phyloP scores from a whole-genome alignment of 2,797 vertebrate genomes.

The Peromyscus nudipes region DNA sequence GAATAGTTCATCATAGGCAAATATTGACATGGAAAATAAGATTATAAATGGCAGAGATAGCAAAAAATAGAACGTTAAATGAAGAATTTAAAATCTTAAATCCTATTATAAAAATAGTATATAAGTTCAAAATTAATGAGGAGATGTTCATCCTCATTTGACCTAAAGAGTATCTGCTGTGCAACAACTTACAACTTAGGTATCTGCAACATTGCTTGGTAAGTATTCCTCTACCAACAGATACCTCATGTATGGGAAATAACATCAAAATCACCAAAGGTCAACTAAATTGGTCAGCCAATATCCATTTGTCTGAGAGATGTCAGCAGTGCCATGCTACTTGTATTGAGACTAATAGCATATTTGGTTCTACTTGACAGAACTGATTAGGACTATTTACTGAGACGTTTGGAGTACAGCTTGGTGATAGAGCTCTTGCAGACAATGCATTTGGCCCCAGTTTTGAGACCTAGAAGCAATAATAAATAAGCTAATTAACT shows the following conservation, averaged over 20 bases:
- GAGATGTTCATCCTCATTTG: background rate
- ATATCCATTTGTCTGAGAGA: background rate
- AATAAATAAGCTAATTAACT: background rate
- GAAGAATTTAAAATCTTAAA: constrained; percentile 34
- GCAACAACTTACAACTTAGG: background rate
- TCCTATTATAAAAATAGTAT: background rate
- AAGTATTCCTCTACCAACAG: background rate
- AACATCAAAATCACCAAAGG: background rate
- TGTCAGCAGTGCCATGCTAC: background rate
- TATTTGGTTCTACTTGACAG: background rate
- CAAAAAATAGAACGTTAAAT: constrained; percentile 28
- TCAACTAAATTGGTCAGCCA: background rate
- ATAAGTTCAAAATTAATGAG: constrained; percentile 2
- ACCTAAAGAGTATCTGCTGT: background rate
- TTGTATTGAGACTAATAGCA: background rate
- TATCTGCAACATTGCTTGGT: background rate
- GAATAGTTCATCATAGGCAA: constrained; percentile 58
- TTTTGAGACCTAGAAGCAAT: background rate
- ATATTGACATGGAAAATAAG: constrained; percentile 72
- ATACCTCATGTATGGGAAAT: background rate
- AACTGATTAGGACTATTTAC: background rate
- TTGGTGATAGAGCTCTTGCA: background rate
- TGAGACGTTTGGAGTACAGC: background rate
- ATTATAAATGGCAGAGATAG: constrained; percentile 57
- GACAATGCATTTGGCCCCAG: background rate